Evolutionary conservation across 92 coral and sea anemone species (phyloP), one percentile per base, ranked within the genome.

Genomic region (Parazoanthus darwini): DNA sequence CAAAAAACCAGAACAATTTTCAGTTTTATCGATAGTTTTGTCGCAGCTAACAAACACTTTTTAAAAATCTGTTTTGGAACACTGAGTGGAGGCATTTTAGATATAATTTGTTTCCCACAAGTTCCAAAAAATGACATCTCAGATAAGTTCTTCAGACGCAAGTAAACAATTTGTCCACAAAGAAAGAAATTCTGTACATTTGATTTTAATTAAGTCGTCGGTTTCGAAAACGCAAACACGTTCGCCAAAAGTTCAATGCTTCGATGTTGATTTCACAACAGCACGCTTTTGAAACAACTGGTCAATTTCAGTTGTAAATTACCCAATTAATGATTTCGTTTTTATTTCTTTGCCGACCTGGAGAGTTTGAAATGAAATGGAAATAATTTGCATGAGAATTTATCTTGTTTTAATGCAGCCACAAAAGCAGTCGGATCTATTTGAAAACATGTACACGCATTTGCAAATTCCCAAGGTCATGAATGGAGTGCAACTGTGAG

Each of bases 101-200:
- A 63, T 20, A 3, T 22, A 20, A 63, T 20, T 14, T 63, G 26
- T 63, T 63, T 22, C 26, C 25, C 70, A 20, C 70, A 63, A 23
- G 6, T 63, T 20, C 70, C 26, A 0, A 63, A 63, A 18, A 63
- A 63, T 63, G 26, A 18, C n/a, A 63, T 63, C 25, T 63, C 25
- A 44, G 80, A 76, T 39, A 6, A 76, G 33, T 44, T 76, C 80
- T 76, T 37, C 39, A 5, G 50, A 36, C n/a, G 51, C 18, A 76
- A 39, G 80, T 38, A 76, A 76, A 76, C 80, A 76, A 76, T 76
- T 39, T 76, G n/a, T 76, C 50, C 8, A 37, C 82, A 51, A 79
- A 78, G 63, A 20, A 43, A 79, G 39, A 8, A 79, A 29, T 79
- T 50, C 36, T 79, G 82, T 79, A 79, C 82, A 50, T 50, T 79